These are phyloP conservation scores for Terrapene triunguis DNA, from an alignment of 2,113 vertebrate species.

Conservation along the genomic window DNA sequence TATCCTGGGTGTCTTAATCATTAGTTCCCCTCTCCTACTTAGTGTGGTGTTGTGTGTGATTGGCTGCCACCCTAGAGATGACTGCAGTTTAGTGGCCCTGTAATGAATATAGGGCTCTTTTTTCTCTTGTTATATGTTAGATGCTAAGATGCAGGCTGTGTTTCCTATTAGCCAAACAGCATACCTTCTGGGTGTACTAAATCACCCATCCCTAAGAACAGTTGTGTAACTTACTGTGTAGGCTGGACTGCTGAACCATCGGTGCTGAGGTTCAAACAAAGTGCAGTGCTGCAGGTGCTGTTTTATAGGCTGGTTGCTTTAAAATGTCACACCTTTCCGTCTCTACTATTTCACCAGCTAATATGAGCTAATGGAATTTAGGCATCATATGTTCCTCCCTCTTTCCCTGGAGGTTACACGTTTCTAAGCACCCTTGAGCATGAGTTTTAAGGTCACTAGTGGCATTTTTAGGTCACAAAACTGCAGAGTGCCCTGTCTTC, in stretches of 20 bases:
- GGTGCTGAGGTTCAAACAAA: slow-evolving; percentile 53
- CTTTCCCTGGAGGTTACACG: slow-evolving; percentile 7
- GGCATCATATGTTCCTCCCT: background rate
- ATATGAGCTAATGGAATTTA: slow-evolving; percentile 28
- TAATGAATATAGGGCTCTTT: fast-evolving
- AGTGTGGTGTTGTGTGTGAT: fast-evolving
- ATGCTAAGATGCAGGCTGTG: slow-evolving; percentile 49
- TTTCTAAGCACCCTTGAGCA: slow-evolving; percentile 38
- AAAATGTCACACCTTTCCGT: slow-evolving; percentile 49
- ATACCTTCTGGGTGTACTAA: slow-evolving; percentile 17
- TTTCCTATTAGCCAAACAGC: fast-evolving
- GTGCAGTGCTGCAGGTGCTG: slow-evolving; percentile 64
- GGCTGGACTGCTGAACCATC: background rate
- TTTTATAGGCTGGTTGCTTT: slow-evolving; percentile 54
- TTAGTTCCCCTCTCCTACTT: background rate
- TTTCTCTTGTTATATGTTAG: background rate
- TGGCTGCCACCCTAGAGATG: background rate
- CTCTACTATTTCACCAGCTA: background rate
- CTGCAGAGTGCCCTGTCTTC: slow-evolving; percentile 34
- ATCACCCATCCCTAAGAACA: background rate
- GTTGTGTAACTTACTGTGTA: background rate
- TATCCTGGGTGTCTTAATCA: background rate
- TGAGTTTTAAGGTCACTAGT: slow-evolving; percentile 39
- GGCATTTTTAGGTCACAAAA: slow-evolving; percentile 59
- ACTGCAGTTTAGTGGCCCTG: background rate